A percentile compares a stretch with the other conserved stretches of the same genome.
Conservation (phyloP, 2,113 vertebrate genomes). For the Rhabdornis inornatus region DNA sequence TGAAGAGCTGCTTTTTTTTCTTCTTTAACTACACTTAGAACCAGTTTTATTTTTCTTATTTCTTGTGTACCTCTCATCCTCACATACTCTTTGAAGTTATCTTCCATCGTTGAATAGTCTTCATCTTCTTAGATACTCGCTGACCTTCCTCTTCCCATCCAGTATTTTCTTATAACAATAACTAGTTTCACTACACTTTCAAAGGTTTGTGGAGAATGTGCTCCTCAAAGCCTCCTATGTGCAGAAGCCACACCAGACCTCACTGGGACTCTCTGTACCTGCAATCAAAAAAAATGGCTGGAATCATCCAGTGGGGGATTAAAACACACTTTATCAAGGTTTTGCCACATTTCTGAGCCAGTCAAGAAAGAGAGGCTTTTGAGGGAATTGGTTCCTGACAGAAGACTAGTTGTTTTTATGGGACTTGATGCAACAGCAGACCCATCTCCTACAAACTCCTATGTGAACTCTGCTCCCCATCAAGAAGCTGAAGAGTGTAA, state of each 20-base stretch:
- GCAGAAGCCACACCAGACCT: rapidly evolving
- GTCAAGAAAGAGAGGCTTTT: background rate
- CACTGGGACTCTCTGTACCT: background rate
- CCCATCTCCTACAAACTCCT: background rate
- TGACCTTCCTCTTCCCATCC: background rate
- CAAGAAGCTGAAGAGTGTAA: background rate
- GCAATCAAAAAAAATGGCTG: background rate
- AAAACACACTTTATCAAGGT: background rate
- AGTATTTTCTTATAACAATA: background rate
- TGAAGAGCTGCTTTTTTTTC: background rate
- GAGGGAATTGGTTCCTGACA: background rate
- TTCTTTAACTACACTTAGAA: background rate
- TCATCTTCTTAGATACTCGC: background rate
- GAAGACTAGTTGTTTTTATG: background rate
- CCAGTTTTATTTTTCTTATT: background rate
- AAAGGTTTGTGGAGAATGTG: background rate
- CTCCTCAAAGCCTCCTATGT: background rate
- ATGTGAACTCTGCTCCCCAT: background rate
- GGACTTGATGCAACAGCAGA: background rate
- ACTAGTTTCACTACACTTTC: background rate
- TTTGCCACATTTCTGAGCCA: background rate
- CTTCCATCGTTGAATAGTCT: background rate
- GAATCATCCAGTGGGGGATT: background rate
- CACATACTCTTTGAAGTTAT: background rate
- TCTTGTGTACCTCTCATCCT: background rate